Evolutionary conservation across 2,888 invertebrate genomes (phyloP).

Genomic region (Drosophila multiciliata): DNA sequence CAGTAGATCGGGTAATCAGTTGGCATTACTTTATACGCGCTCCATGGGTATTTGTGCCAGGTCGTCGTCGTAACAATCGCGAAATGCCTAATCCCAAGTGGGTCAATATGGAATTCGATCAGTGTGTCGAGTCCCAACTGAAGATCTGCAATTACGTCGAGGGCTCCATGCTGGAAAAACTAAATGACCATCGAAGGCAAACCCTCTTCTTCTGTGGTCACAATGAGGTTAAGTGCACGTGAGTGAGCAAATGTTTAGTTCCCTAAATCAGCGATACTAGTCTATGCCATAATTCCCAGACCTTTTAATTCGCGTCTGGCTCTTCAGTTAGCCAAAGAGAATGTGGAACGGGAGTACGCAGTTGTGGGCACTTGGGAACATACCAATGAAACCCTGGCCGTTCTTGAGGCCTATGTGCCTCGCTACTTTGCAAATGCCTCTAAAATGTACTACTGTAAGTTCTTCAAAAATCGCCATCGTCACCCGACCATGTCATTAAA

Average conservation of each 20-base stretch:
- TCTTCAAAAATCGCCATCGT: neutral
- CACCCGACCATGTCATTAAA: neutral
- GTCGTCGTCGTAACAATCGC: conserved; percentile 88
- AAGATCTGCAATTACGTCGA: conserved; percentile 92
- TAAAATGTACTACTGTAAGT: conserved; percentile 88
- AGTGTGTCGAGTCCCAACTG: conserved; percentile 92
- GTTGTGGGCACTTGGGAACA: conserved; percentile 95
- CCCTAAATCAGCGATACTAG: neutral
- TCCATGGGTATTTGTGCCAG: conserved; percentile 95
- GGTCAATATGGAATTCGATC: conserved; percentile 95
- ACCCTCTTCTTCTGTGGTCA: conserved; percentile 96
- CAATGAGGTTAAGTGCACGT: conserved; percentile 91
- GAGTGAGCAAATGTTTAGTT: conserved; percentile 81
- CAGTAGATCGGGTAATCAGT: conserved; percentile 94
- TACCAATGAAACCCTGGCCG: conserved; percentile 92
- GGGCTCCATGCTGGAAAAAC: conserved; percentile 92
- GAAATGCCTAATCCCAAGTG: conserved; percentile 92
- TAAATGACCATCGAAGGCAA: conserved; percentile 94
- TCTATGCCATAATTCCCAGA: conserved; percentile 84
- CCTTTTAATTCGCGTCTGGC: conserved; percentile 94
- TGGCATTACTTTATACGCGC: conserved; percentile 96
- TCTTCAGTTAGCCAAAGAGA: conserved; percentile 92
- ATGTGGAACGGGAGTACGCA: conserved; percentile 93
- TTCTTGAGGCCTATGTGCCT: conserved; percentile 94
- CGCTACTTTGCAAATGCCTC: conserved; percentile 92